Percentiles rank a stretch among this genome's conserved stretches.
Evolutionary conservation across 2,113 vertebrate species (phyloP).

Genomic region (Pterocles burchelli): DNA sequence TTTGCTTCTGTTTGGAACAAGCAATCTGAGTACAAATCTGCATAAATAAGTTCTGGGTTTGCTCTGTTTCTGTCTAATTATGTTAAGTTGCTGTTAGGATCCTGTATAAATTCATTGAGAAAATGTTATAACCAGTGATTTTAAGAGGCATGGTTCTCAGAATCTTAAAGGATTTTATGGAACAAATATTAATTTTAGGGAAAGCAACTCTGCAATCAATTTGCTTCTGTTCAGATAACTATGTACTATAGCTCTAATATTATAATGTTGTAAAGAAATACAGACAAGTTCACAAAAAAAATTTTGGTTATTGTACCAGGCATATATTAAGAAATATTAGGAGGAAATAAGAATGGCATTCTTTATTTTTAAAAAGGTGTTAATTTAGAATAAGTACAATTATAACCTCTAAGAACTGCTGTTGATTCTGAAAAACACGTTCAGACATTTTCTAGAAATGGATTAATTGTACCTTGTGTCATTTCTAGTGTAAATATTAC

Average conservation of each 20-base stretch:
- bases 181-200: background rate
- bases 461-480: background rate
- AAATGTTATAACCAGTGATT: background rate
- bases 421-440: background rate
- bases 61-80: background rate
- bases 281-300: background rate
- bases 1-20: background rate
- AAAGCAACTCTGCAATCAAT: background rate
- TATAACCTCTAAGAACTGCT: background rate
- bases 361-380: background rate
- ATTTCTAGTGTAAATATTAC: background rate
- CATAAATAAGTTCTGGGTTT: background rate
- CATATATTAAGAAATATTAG: background rate
- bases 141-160: background rate
- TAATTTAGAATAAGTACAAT: background rate
- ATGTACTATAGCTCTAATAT: background rate
- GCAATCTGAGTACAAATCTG: background rate
- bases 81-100: background rate
- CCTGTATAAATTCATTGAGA: background rate
- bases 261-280: background rate
- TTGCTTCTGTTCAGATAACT: background rate
- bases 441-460: background rate
- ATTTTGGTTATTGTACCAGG: background rate
- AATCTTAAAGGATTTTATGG: background rate
- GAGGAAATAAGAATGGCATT: background rate